Conservation (phyloP, 2,113 vertebrate species). For the Piaya cayana region DNA sequence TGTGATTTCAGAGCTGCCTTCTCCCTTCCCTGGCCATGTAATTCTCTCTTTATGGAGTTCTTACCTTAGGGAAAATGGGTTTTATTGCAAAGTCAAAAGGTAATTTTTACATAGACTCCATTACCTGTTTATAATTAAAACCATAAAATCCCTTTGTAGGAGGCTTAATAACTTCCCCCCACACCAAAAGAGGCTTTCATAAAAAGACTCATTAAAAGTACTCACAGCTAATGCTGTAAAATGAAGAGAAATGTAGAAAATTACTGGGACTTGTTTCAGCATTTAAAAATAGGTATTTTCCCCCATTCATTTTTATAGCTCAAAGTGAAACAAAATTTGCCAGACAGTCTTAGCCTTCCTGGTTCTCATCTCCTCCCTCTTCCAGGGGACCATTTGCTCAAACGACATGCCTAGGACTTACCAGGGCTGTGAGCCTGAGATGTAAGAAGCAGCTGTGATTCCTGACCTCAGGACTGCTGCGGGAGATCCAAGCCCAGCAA, state of each 20-base stretch:
- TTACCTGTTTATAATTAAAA: slow-evolving; percentile 77
- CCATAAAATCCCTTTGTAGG: slow-evolving; percentile 60
- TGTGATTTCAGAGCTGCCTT: neutral
- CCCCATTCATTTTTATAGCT: neutral
- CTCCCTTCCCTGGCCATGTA: neutral
- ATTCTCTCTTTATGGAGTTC: slow-evolving; percentile 15
- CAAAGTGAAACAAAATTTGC: neutral
- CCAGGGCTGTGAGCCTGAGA: neutral
- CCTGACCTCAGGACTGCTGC: neutral
- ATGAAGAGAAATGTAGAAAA: slow-evolving; percentile 44
- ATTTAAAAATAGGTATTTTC: neutral
- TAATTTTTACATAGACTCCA: slow-evolving; percentile 57
- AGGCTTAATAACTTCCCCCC: slow-evolving; percentile 58
- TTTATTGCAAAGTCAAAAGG: slow-evolving; percentile 64
- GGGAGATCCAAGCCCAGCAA: neutral
- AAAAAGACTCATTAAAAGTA: slow-evolving; percentile 64
- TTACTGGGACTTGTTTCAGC: slow-evolving; percentile 13
- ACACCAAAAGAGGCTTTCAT: slow-evolving; percentile 50
- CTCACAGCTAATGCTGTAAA: slow-evolving; percentile 50
- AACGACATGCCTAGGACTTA: neutral
- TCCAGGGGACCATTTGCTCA: neutral
- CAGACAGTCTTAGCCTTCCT: neutral
- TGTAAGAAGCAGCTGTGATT: neutral
- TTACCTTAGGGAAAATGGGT: slow-evolving; percentile 25
- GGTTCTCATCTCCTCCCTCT: neutral